Percentiles rank a stretch among this genome's conserved stretches.
Conservation (phyloP, 2,113 vertebrate genomes). For the Haemorhous mexicanus region DNA sequence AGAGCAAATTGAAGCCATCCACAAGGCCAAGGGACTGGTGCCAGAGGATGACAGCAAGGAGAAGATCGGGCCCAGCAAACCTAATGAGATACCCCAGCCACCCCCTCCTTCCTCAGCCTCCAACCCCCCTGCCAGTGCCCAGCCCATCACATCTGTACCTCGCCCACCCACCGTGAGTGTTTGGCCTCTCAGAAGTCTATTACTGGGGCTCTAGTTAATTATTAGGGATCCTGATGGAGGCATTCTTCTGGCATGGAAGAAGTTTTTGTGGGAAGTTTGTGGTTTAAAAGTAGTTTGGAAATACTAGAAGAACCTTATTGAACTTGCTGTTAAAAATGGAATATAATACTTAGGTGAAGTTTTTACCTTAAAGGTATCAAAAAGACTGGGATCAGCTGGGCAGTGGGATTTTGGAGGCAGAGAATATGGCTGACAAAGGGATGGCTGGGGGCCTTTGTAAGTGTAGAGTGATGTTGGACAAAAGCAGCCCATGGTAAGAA, state of each 20-base stretch:
- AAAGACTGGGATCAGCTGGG: background rate
- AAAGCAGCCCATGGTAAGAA: background rate
- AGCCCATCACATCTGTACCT: constrained; percentile 75
- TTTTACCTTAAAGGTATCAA: background rate
- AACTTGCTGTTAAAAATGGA: background rate
- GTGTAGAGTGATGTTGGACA: background rate
- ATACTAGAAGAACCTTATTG: background rate
- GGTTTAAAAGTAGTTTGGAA: background rate
- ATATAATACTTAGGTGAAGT: background rate
- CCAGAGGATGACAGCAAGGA: constrained; percentile 96
- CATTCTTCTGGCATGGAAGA: background rate
- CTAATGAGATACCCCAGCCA: constrained; percentile 83
- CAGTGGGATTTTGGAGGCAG: background rate
- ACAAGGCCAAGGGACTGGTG: constrained; percentile 97
- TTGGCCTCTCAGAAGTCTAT: background rate
- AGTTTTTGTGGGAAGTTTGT: background rate
- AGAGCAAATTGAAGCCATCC: constrained; percentile 98
- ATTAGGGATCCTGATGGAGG: background rate
- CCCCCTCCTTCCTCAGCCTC: constrained; percentile 74
- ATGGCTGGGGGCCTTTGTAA: background rate
- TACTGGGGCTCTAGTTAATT: background rate
- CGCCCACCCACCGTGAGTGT: constrained; percentile 75
- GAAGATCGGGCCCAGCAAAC: constrained; percentile 98
- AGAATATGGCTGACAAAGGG: background rate
- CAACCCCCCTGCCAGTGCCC: constrained; percentile 80